Percentiles rank a stretch among this genome's conserved stretches.
Conservation (phyloP, 2,888 invertebrate genomes). For the Phymatocera aterrima region DNA sequence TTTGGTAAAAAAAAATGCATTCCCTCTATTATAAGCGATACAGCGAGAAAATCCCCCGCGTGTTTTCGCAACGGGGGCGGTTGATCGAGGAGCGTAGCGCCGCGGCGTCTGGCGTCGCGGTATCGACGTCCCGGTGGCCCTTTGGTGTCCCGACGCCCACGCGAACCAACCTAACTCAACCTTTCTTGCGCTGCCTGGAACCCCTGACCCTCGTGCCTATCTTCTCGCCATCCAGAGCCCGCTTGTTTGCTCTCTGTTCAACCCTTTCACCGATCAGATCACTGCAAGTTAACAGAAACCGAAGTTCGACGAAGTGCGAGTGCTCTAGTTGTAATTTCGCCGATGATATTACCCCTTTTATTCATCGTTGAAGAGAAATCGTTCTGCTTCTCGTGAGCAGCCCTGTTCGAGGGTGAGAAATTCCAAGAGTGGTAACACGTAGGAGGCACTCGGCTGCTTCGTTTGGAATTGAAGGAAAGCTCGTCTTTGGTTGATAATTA, state of each 20-base stretch:
- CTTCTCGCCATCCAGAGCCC: slow-evolving; percentile 16
- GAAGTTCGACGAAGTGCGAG: slow-evolving; percentile 7
- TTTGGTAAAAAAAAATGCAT: neutral
- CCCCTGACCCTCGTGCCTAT: neutral
- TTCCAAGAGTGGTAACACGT: neutral
- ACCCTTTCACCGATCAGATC: neutral
- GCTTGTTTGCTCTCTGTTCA: neutral
- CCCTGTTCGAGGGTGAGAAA: neutral
- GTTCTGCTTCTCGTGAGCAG: too few species aligned
- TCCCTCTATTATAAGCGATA: neutral
- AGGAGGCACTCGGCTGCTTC: neutral
- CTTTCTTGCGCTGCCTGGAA: neutral
- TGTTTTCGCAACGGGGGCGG: slow-evolving; percentile 28
- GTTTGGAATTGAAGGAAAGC: neutral
- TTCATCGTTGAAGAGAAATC: too few species aligned
- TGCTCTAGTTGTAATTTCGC: neutral
- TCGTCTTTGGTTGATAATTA: neutral
- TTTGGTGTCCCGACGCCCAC: slow-evolving; percentile 45
- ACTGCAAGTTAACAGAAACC: slow-evolving; percentile 40
- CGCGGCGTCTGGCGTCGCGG: slow-evolving; percentile 51
- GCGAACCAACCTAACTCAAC: slow-evolving; percentile 35
- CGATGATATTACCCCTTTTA: neutral
- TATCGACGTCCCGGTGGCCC: slow-evolving; percentile 45
- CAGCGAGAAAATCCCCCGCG: slow-evolving; percentile 22
- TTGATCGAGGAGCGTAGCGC: slow-evolving; percentile 47